Conservation (phyloP, 2,113 vertebrate genomes). For the Notarius lentiginosus region DNA sequence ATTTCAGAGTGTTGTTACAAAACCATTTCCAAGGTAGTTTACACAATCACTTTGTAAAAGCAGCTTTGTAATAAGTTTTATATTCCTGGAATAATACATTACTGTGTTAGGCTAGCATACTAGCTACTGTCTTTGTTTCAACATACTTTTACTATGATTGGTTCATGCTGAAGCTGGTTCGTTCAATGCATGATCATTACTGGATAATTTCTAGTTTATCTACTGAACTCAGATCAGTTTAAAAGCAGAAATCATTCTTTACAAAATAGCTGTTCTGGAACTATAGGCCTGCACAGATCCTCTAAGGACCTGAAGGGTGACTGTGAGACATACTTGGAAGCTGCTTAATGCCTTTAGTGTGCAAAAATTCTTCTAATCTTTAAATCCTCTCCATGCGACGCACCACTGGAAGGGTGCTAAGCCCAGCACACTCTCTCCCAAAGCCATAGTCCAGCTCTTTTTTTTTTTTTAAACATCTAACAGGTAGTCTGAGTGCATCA, state of each 20-base stretch:
- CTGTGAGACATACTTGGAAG: slow-evolving; percentile 26
- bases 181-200: not conserved
- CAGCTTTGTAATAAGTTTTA: not conserved
- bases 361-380: slow-evolving; percentile 43
- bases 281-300: slow-evolving; percentile 1
- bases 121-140: not conserved
- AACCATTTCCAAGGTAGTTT: not conserved
- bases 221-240: not conserved
- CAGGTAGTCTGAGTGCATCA: not conserved
- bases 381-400: slow-evolving; percentile 42
- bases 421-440: slow-evolving; percentile 2
- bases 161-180: not conserved
- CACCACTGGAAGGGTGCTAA: slow-evolving; percentile 39
- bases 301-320: slow-evolving; percentile 28
- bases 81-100: not conserved
- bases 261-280: not conserved
- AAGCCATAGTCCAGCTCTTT: slow-evolving; percentile 11
- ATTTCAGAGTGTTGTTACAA: not conserved
- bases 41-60: not conserved
- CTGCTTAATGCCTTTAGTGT: slow-evolving; percentile 42
- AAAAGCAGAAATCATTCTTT: not conserved
- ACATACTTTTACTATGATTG: not conserved
- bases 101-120: not conserved
- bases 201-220: not conserved
- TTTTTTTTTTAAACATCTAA: not conserved